Base-by-base conservation (phyloP, 2,797 vertebrate species). In the Eremophila alpestris region DNA sequence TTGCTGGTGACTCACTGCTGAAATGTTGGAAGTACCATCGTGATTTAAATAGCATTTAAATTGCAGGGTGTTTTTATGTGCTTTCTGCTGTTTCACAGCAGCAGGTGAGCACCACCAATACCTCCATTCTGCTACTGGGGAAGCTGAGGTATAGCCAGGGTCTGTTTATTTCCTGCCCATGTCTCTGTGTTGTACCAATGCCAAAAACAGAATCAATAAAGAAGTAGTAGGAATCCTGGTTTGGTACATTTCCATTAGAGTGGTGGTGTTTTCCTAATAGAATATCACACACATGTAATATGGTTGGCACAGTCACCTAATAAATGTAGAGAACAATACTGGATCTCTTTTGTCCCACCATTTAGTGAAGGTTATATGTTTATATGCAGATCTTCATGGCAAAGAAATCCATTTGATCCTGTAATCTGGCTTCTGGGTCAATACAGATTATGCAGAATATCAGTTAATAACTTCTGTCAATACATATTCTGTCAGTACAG, bases 1-100 rank as follows among this genome's bases (percentile, higher is more conserved):
- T 45, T 93, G 54, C 85, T 93, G 41, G 67, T 59, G 83, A 84
- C 80, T 90, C 27, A 26, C 73, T 85, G 51, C 62, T 93, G 87
- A 93, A 95, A 87, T 93, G 83, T 22, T 89, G 84, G 54, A 95
- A 78, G 65, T 38, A 63, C 58, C 58, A 69, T 80, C 38, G 1
- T 73, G 46, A 59, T 93, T 83, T 87, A 89, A 92, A 86, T 58
- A 87, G 27, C 38, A 46, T 70, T 91, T 74, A 34, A 74, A 80
- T 68, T 91, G 12, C 41, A 68, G 78, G 46, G 22, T 88, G 62
- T 3, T 73, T 80, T 85, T 30, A 3, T 80, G 49, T 81, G 46
- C n/a, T 96, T 29, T 84, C 43, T 88, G 46, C 69, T 75, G 36
- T 78, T 88, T 73, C 29, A 27, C 14, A 81, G 67, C 41, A 73